Base-by-base conservation (phyloP, 2,888 invertebrate genomes). In the Fragum sueziense region DNA sequence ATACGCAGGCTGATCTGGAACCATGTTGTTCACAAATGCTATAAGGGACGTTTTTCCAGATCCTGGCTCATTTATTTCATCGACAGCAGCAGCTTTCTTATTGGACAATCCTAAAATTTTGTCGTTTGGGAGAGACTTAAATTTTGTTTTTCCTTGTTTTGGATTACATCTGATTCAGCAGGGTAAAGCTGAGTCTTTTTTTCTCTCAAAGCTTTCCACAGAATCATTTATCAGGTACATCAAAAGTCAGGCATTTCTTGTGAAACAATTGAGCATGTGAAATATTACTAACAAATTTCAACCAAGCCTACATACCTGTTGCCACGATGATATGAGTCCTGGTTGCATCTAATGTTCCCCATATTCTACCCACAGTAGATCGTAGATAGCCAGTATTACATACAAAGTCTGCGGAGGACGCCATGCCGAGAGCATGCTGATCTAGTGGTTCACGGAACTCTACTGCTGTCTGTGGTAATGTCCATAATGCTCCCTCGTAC, bases 281-380 rank as follows among this genome's bases (percentile, higher is more conserved):
- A 11, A 41, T 17, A 41, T 41, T 17, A 41, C 9, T 88, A 73
- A 34, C 87, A 83, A 1, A 85, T 79, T 9, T 9, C 17, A 41
- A 41, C 41, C 41, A 54, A 9, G 14, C 11, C 29, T 33, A 71
- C 47, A 74, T 72, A 90, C 90, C 90, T 65, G 85, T 80, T 20
- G 83, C 86, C 0, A 90, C 76, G 1, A 89, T 70, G 1, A 90
- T 78, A 31, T 88, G 85, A 1, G 87, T 80, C 29, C 79, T 79
- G 68, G 86, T 69, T 29, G 87, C 87, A 17, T 82, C 76, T 7
- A 90, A 54, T 9, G 70, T 82, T 25, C 90, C 90, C 89, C 89
- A 90, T 25, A 89, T 74, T 29, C 81, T 74, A 17, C 84, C 71
- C 2, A 68, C 59, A 29, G 75, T 70, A 17, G 65, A 59, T 27